A percentile compares a stretch with the other conserved stretches of the same genome.
phyloP scores from a whole-genome alignment of 2,797 vertebrate species.

The Loriculus beryllinus region DNA sequence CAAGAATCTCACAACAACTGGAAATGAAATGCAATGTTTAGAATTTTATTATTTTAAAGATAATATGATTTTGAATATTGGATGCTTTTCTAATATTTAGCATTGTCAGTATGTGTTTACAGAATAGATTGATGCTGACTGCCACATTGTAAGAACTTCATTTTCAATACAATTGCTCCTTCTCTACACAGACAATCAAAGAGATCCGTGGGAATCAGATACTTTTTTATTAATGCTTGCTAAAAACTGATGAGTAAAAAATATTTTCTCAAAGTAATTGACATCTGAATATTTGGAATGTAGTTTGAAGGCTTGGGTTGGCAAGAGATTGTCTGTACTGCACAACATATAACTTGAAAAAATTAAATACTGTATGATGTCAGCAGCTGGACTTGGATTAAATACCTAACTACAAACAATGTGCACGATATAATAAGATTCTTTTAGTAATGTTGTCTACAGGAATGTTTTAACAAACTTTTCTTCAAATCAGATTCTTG shows the following conservation, averaged over 20 bases:
- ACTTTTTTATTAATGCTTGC: not conserved
- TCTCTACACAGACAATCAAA: not conserved
- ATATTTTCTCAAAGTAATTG: not conserved
- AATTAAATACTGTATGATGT: not conserved
- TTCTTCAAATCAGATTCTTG: not conserved
- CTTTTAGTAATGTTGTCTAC: not conserved
- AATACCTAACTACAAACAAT: not conserved
- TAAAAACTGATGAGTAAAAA: not conserved
- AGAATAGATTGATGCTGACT: not conserved
- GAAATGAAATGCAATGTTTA: not conserved
- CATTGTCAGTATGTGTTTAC: not conserved
- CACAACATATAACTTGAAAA: not conserved
- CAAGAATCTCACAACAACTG: not conserved
- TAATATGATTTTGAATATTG: not conserved
- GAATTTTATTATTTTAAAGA: not conserved
- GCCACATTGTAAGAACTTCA: not conserved
- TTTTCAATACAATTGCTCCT: not conserved
- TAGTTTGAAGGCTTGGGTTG: not conserved
- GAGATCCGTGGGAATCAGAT: not conserved
- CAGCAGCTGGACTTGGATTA: not conserved
- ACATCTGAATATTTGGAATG: not conserved
- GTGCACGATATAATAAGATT: not conserved
- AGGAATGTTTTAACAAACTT: not conserved
- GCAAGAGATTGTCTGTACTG: not conserved
- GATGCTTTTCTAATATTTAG: not conserved